Evolutionary conservation across 2,888 invertebrate genomes (phyloP).

Genomic region (Silvanus unidentatus): DNA sequence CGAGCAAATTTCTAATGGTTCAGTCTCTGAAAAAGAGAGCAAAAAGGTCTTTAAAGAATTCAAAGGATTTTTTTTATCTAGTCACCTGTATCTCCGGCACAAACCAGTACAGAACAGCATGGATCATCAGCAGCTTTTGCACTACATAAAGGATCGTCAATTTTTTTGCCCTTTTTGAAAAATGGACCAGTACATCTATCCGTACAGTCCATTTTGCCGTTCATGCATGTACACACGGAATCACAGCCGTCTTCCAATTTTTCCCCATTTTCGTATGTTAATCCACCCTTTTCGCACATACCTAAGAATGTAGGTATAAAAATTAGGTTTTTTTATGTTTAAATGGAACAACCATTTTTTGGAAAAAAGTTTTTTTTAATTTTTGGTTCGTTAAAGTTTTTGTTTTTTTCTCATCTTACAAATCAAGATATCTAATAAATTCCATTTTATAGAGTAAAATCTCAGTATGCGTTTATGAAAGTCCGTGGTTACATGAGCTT

Average conservation of each 20-base stretch:
- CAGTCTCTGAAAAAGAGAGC: slow-evolving; percentile 35
- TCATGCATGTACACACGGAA: slow-evolving; percentile 67
- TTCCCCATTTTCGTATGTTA: slow-evolving; percentile 58
- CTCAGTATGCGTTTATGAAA: no score
- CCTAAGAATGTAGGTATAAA: slow-evolving; percentile 23
- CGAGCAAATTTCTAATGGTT: slow-evolving; percentile 52
- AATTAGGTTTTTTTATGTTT: no score
- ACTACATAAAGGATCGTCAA: slow-evolving; percentile 65
- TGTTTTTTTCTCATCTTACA: neutral
- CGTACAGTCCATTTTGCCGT: slow-evolving; percentile 67
- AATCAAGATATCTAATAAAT: no score
- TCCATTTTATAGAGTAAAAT: no score
- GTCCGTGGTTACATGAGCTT: no score
- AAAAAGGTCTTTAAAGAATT: neutral
- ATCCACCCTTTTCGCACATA: slow-evolving; percentile 43
- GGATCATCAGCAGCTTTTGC: slow-evolving; percentile 67
- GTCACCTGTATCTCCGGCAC: slow-evolving; percentile 56
- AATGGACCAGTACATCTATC: slow-evolving; percentile 63
- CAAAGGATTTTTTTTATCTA: neutral
- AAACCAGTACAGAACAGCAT: slow-evolving; percentile 65
- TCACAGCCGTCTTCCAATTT: slow-evolving; percentile 69
- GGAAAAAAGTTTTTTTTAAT: slow-evolving; percentile 7
- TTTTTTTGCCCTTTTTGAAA: slow-evolving; percentile 60
- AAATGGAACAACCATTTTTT: no score
- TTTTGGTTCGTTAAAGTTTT: neutral